Evolutionary conservation across 2,888 invertebrate genomes (phyloP).

Genomic region (Spisula solida): DNA sequence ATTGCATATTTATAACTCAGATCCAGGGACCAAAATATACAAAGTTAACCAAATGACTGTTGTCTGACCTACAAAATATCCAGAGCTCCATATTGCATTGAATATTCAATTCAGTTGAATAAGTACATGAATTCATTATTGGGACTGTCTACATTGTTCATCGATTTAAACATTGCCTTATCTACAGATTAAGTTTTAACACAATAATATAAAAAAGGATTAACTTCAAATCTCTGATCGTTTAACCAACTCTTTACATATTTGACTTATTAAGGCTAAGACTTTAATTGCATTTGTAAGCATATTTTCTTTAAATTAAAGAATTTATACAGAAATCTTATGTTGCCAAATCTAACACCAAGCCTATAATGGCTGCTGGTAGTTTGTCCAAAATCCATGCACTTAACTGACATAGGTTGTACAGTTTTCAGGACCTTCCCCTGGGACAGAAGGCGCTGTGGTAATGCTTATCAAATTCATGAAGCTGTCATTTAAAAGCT

Average conservation of each 20-base stretch:
- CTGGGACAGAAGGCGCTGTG: too few species aligned
- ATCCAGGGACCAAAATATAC: too few species aligned
- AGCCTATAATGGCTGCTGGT: too few species aligned
- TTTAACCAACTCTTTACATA: background rate
- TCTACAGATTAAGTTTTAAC: background rate
- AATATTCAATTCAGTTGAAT: background rate
- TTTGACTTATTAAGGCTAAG: slow-evolving; percentile 17
- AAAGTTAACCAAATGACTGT: background rate
- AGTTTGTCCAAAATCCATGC: too few species aligned
- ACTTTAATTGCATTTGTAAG: background rate
- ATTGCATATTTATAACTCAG: too few species aligned
- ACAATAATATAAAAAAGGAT: background rate
- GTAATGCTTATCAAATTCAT: too few species aligned
- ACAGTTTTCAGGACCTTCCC: too few species aligned
- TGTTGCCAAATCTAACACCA: too few species aligned
- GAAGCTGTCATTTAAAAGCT: too few species aligned
- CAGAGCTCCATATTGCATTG: background rate
- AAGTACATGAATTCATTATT: background rate
- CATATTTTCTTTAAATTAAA: background rate
- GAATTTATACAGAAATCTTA: too few species aligned
- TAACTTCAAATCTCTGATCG: background rate
- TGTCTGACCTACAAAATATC: background rate
- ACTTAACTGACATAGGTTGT: too few species aligned
- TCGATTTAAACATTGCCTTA: slow-evolving; percentile 6
- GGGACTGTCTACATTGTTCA: background rate